phyloP scores from a whole-genome alignment of 1,140 invertebrate species.

The Drosophila quadrilineata region DNA sequence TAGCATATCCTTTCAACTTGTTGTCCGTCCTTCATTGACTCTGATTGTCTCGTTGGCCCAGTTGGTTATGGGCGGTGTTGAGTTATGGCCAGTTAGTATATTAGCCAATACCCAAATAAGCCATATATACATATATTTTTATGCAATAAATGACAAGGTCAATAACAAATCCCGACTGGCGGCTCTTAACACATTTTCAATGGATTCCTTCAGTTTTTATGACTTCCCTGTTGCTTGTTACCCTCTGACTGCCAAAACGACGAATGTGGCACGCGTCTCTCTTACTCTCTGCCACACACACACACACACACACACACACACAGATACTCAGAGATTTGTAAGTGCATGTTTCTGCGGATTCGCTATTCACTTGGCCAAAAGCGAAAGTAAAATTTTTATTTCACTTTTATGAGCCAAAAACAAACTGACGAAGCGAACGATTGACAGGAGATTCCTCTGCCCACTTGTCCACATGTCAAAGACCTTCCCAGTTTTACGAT shows the following conservation, averaged over 20 bases:
- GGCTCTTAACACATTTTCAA: conserved; percentile 7
- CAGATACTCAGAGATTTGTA: background rate
- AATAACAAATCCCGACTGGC: conserved; percentile 9
- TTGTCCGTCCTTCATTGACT: too few relatives aligned
- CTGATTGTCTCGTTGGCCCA: too few relatives aligned
- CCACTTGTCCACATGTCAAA: conserved; percentile 1
- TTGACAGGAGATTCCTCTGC: background rate
- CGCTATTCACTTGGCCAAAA: background rate
- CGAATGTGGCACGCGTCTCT: conserved; percentile 3
- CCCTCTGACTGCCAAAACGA: background rate
- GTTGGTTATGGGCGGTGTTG: too few relatives aligned
- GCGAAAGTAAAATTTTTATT: conserved; percentile 34
- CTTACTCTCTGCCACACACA: conserved; percentile 2
- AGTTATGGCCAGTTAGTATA: too few relatives aligned
- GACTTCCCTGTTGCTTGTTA: background rate
- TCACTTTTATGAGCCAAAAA: conserved; percentile 28
- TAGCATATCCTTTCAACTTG: too few relatives aligned
- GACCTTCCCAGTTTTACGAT: conserved; percentile 8
- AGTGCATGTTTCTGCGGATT: background rate
- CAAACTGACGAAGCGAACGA: conserved; percentile 17
- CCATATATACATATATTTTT: conserved; percentile 2
- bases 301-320: background rate
- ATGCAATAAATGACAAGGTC: background rate
- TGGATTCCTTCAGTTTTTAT: conserved; percentile 6
- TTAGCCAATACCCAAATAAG: too few relatives aligned